These are phyloP conservation scores for Etheostoma nigrum DNA, from an alignment of 2,797 vertebrate species.

Conservation along the genomic window DNA sequence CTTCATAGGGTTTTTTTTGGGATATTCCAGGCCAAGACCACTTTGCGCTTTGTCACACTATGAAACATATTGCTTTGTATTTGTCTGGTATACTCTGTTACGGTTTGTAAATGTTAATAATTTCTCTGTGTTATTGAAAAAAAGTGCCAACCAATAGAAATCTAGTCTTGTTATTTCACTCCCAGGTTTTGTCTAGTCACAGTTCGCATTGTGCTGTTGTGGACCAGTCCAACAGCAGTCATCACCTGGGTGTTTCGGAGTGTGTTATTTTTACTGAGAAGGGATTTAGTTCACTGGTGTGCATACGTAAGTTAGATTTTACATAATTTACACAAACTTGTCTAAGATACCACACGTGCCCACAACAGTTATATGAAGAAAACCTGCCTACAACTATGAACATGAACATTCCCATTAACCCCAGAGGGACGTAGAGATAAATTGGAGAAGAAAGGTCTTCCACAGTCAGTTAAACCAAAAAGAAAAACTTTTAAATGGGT, in stretches of 20 bases:
- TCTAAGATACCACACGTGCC: slow-evolving; percentile 37
- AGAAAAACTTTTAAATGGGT: slow-evolving; percentile 40
- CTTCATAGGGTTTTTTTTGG: slow-evolving; percentile 25
- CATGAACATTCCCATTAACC: slow-evolving; percentile 25
- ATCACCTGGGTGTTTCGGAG: slow-evolving; percentile 47
- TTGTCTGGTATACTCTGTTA: slow-evolving; percentile 51
- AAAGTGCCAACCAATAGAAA: slow-evolving; percentile 79
- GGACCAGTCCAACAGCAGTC: slow-evolving; percentile 35
- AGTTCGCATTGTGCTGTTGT: slow-evolving; percentile 42
- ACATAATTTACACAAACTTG: slow-evolving; percentile 16
- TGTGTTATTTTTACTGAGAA: slow-evolving; percentile 21
- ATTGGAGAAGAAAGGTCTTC: slow-evolving; percentile 18
- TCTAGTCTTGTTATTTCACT: slow-evolving; percentile 57
- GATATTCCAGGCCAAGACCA: slow-evolving; percentile 30
- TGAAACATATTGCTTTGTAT: slow-evolving; percentile 34
- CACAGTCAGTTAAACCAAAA: slow-evolving; percentile 42
- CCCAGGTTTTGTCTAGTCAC: slow-evolving; percentile 39
- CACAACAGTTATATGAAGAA: slow-evolving; percentile 31
- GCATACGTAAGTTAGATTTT: slow-evolving; percentile 5
- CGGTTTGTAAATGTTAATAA: slow-evolving; percentile 51
- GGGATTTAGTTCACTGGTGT: slow-evolving; percentile 48
- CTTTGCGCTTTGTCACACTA: slow-evolving; percentile 12
- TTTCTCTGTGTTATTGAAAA: slow-evolving; percentile 51
- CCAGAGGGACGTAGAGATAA: slow-evolving; percentile 18
- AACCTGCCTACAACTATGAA: slow-evolving; percentile 16